Evolutionary conservation across 2,113 vertebrate species (phyloP), one percentile per base, ranked within the genome.

Genomic region (Platichthys stellatus): DNA sequence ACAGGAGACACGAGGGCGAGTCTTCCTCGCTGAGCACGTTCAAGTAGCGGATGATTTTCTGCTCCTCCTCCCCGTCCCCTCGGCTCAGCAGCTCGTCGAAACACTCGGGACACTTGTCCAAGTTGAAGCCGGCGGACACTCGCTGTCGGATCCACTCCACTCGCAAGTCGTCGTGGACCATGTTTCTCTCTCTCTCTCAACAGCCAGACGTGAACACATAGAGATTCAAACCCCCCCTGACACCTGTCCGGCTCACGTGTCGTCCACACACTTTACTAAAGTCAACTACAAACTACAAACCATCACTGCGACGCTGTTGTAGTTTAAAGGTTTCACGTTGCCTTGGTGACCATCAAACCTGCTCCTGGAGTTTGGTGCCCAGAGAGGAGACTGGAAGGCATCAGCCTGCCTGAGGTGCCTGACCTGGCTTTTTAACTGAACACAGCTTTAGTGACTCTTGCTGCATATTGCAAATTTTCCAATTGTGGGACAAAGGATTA

Each of bases 11-110:
- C 0, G 89, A 83, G 0, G 89, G 45, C 0, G 49, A 35, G 60
- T 94, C 93, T 5, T 93, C 83, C 0, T 91, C 86, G 0, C 92
- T 85, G 0, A 87, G 67, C 4, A 86, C 11, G 80, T 95, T 95
- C 67, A 99, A 75, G 76, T 94, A 98, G 2, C 72, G 82, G 68
- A 95, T 72, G 21, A 97, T 89, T 0, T 77, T 58, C 14, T 89
- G 81, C 5, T 93, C 94, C 0, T 85, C 93, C 64, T 93, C 92
- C 59, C 95, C 95, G 9, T 93, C 94, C 1, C 76, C 35, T 2
- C 95, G 94, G 24, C 2, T 88, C 43, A 99, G 89, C 49, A 99
- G 93, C 31, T 97, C 95, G 73, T 98, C 95, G 51, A 98, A 96
- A 56, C 91, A 88, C 14, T 49, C 62, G 1, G 92, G 89, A 11